Base-by-base conservation (phyloP, 2,888 invertebrate species). In the Pandemis heparana region DNA sequence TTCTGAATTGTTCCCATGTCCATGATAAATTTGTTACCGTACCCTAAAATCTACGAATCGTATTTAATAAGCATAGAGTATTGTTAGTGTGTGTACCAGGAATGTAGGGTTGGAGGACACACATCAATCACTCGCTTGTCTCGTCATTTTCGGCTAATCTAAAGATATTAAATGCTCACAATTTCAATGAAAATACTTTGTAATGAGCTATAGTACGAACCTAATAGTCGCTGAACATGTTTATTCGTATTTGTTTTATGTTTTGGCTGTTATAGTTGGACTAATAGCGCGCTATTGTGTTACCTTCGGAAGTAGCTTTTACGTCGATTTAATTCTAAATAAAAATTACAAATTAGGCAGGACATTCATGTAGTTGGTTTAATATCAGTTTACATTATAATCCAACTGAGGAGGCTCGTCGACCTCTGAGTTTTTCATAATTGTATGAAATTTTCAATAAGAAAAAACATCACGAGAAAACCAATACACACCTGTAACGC, bases 61-160 rank as follows among this genome's bases (percentile, higher is more conserved):
- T 75, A 81, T 81, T 86, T 88, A 83, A 87, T 89, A 87, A 86
- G 87, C 86, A 81, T 83, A 82, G 79, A 51, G 70, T 71, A 74
- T 74, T 74, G 74, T 74, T 74, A 70, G 74, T 77, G 76, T 79
- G 77, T 78, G 64, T 76, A 76, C 74, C 74, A 76, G 83, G 85
- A 83, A 84, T 86, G 79, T 79, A 79, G 85, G 86, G 85, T 87
- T 89, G 85, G 84, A 88, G 89, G 89, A 91, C 88, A 90, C 82
- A 81, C 91, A 94, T 94, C 92, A 89, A 94, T 94, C 94, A 92
- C 80, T 75, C 75, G 80, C 82, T 86, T 84, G 86, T 88, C 85
- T 82, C 81, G 85, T 87, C 84, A 81, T 88, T 86, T 89, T 90
- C 85, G 85, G 82, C 79, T 87, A 88, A 90, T 87, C 85, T 84